A percentile compares a stretch with the other conserved stretches of the same genome.
Evolutionary conservation across 2,888 invertebrate genomes (phyloP).

Genomic region (Alentia gelatinosa): DNA sequence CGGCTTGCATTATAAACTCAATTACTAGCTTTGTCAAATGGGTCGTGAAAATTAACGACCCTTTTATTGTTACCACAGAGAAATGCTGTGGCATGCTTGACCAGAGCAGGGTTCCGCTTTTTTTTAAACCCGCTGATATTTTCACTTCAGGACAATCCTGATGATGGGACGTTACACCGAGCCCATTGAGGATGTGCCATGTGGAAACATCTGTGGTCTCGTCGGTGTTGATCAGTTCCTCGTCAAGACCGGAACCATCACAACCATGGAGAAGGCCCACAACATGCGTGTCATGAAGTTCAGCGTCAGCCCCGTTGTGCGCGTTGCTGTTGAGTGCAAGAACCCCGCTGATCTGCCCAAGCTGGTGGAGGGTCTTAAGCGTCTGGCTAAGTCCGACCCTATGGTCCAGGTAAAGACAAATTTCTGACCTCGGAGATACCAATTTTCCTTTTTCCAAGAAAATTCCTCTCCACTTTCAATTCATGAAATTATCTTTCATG

Average conservation of each 20-base stretch:
- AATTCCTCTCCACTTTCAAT: too few species aligned
- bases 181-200: slow-evolving; percentile 99
- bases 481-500: too few species aligned
- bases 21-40: neutral
- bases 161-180: slow-evolving; percentile 99
- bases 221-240: slow-evolving; percentile 99
- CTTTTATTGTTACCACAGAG: neutral
- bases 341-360: slow-evolving; percentile 99
- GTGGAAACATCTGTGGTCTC: slow-evolving; percentile 99
- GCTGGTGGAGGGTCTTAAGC: slow-evolving; percentile 98
- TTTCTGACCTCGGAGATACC: too few species aligned
- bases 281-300: slow-evolving; percentile 99
- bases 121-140: neutral
- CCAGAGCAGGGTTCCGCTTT: neutral
- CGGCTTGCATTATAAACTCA: neutral
- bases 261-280: slow-evolving; percentile 99
- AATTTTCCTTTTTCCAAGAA: too few species aligned
- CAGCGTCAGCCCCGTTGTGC: slow-evolving; percentile 99
- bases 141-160: slow-evolving; percentile 91
- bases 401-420: slow-evolving; percentile 88
- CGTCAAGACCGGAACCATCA: slow-evolving; percentile 99
- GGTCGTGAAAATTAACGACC: neutral
- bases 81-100: neutral
- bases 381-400: slow-evolving; percentile 99
- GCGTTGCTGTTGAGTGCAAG: slow-evolving; percentile 99